These are phyloP conservation scores for Gobio occitaniae DNA, from an alignment of 2,797 vertebrate genomes.

Conservation along the genomic window DNA sequence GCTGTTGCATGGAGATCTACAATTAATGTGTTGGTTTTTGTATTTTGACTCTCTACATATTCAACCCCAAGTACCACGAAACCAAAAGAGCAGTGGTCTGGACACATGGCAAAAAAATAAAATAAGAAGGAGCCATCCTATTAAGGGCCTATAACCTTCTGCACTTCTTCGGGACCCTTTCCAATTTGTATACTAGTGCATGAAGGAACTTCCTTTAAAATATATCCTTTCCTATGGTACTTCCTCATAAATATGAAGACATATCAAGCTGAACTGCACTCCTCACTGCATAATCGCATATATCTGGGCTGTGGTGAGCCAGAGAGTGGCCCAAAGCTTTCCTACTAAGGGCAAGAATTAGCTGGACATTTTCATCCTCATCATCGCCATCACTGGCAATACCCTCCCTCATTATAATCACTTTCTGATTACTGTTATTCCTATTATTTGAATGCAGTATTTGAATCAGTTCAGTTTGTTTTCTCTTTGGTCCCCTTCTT, in stretches of 20 bases:
- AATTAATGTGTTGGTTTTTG: conserved; percentile 37
- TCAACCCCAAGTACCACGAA: conserved; percentile 12
- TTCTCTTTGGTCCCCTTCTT: conserved; percentile 68
- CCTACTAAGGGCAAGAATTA: conserved; percentile 24
- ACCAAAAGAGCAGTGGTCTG: conserved; percentile 9
- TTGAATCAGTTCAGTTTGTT: conserved; percentile 58
- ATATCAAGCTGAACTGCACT: conserved; percentile 45
- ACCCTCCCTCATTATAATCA: conserved; percentile 31
- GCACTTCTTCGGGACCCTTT: conserved; percentile 53
- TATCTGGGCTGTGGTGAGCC: conserved; percentile 31
- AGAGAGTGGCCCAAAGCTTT: conserved; percentile 47
- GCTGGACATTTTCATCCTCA: conserved; percentile 46
- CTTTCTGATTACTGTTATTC: conserved; percentile 58
- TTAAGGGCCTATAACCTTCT: conserved; percentile 55
- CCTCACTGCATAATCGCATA: conserved; percentile 39
- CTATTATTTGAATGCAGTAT: conserved; percentile 63
- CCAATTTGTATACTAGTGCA: conserved; percentile 60
- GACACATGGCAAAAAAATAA: conserved; percentile 21
- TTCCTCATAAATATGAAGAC: conserved; percentile 50
- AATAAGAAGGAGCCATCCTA: conserved; percentile 35
- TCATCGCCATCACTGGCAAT: conserved; percentile 42
- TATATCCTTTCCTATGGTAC: conserved; percentile 47
- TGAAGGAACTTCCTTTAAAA: conserved; percentile 58
- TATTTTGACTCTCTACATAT: conserved; percentile 25
- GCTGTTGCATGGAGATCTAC: conserved; percentile 48